Percentiles rank a stretch among this genome's conserved stretches.
Conservation (phyloP, 1,140 invertebrate genomes). For the Aricia agestis region DNA sequence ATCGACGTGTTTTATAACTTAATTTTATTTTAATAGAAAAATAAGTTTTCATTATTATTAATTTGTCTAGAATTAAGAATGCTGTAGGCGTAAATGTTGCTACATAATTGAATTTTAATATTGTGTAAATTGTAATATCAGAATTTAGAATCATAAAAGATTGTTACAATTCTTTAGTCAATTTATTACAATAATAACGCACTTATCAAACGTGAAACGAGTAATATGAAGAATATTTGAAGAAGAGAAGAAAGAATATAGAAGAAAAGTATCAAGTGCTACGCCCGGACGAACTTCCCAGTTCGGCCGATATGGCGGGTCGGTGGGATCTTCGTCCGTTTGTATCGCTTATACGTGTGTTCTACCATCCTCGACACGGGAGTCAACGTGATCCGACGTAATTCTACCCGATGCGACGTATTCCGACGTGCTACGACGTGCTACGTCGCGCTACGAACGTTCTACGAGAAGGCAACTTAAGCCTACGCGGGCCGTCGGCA, state of each 20-base stretch:
- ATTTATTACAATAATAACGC: not conserved
- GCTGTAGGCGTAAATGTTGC: too few relatives aligned
- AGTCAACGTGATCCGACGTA: not conserved
- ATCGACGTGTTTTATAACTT: too few relatives aligned
- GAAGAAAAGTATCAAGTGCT: slow-evolving; percentile 75
- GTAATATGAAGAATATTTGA: not conserved
- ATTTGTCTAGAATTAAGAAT: too few relatives aligned
- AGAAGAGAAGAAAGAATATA: slow-evolving; percentile 43
- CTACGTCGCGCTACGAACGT: not conserved
- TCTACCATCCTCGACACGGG: slow-evolving; percentile 28
- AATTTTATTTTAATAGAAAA: too few relatives aligned
- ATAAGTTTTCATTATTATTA: too few relatives aligned
- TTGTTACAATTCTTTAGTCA: too few relatives aligned
- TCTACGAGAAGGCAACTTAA: not conserved
- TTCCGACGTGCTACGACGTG: not conserved
- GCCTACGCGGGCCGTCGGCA: not conserved
- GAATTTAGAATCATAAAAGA: too few relatives aligned
- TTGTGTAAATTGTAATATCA: too few relatives aligned
- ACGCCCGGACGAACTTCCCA: slow-evolving; percentile 82
- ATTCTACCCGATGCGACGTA: not conserved
- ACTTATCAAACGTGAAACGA: too few relatives aligned
- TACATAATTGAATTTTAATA: too few relatives aligned
- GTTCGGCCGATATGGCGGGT: slow-evolving; percentile 74
- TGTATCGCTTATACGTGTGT: slow-evolving; percentile 78
- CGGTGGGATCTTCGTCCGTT: slow-evolving; percentile 86